A percentile compares a stretch with the other conserved stretches of the same genome.
These are phyloP conservation scores for Notiomystis cincta DNA, from an alignment of 2,113 vertebrate species.

Conservation along the genomic window DNA sequence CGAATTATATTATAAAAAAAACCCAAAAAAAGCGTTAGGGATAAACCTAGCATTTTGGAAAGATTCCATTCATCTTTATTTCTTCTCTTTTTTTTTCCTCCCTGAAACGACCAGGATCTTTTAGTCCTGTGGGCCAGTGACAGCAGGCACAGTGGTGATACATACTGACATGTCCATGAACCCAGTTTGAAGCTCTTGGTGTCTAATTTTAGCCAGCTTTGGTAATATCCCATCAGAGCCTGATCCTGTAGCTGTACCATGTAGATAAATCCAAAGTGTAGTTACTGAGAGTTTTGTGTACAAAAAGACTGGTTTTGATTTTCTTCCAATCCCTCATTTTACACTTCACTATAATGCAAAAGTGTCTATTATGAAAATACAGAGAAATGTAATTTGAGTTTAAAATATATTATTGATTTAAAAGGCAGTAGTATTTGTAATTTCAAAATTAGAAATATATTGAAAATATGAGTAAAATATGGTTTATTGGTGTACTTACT, in stretches of 20 bases:
- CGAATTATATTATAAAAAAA: background rate
- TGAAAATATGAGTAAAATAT: background rate
- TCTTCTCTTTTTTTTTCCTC: background rate
- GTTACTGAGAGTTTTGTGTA: background rate
- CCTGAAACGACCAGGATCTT: background rate
- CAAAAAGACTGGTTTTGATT: background rate
- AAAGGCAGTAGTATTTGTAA: background rate
- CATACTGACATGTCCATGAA: conserved; percentile 19
- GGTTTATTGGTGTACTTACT: background rate
- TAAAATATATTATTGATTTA: background rate
- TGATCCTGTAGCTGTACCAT: background rate
- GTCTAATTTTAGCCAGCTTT: conserved; percentile 51
- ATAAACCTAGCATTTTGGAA: background rate
- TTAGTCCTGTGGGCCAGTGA: background rate
- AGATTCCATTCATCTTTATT: background rate
- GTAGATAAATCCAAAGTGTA: background rate
- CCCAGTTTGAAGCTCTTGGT: conserved; percentile 3
- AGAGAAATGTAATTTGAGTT: background rate
- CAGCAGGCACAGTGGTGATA: background rate
- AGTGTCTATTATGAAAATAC: background rate
- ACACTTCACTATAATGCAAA: background rate
- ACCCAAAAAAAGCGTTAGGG: no score
- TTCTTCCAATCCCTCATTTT: background rate
- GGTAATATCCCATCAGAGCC: background rate
- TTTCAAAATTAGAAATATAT: background rate